Conservation (phyloP, 1,140 invertebrate species). For the Oppia nitens region DNA sequence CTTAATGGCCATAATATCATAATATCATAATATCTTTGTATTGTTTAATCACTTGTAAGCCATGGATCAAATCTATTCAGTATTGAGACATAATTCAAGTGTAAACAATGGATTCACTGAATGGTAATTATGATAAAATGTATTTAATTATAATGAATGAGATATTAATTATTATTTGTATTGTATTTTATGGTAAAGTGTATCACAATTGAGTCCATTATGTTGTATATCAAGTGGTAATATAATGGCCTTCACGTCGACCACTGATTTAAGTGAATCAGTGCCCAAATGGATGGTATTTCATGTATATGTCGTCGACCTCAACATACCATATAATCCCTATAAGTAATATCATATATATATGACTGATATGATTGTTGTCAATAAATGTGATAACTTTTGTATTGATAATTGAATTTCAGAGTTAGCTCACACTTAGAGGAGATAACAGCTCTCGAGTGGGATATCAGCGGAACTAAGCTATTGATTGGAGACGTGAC, state of each 20-base stretch:
- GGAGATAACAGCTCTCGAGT: slow-evolving; percentile 56
- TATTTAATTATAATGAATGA: background rate
- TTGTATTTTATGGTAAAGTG: background rate
- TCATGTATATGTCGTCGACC: slow-evolving; percentile 68
- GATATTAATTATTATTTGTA: background rate
- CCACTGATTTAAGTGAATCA: slow-evolving; percentile 45
- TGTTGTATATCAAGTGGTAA: slow-evolving; percentile 58
- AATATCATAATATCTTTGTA: too few relatives aligned
- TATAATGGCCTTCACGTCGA: slow-evolving; percentile 59
- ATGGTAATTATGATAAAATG: slow-evolving; percentile 10
- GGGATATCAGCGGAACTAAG: slow-evolving; percentile 61
- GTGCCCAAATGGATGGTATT: slow-evolving; percentile 40
- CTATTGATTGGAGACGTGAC: slow-evolving; percentile 52
- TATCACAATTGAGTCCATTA: background rate
- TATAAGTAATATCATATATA: slow-evolving; percentile 46
- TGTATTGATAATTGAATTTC: background rate
- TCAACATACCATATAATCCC: slow-evolving; percentile 64
- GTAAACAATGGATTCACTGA: slow-evolving; percentile 14
- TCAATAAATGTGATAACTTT: too few relatives aligned
- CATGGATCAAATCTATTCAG: slow-evolving; percentile 23
- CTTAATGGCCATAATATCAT: too few relatives aligned
- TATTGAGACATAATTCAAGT: slow-evolving; percentile 16
- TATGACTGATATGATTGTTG: background rate
- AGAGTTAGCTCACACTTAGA: slow-evolving; percentile 31
- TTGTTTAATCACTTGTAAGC: background rate